Evolutionary conservation across 2,888 invertebrate genomes (phyloP), one percentile per base, ranked within the genome.

Genomic region (Pristionchus mayeri): DNA sequence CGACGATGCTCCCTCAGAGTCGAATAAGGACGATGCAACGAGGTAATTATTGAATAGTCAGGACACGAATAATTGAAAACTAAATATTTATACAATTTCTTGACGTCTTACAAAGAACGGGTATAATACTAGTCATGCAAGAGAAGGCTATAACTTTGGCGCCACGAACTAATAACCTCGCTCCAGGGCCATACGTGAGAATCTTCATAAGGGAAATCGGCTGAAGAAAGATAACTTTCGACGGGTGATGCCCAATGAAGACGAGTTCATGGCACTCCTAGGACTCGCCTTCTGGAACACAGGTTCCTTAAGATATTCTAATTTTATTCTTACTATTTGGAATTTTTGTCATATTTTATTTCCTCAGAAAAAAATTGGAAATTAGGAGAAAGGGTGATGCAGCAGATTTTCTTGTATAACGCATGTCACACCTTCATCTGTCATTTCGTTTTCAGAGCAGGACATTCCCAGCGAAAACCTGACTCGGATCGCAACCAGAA

Each of bases 281-380:
- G 76, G 76, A 21, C 48, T 76, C 30, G 76, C 76, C 3, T 76
- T 76, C 48, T 76, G 76, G 76, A 76, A 24, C 18, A 76, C 48
- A 48, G 76, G 76, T 76, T 71, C n/a, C 11, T 4, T 9, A 11
- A 67, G 16, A 40, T 37, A 40, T 71, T 37, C 7, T 2, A 9
- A n/a, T n/a, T n/a, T n/a, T n/a, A n/a, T n/a, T n/a, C n/a, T n/a
- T n/a, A n/a, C n/a, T n/a, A n/a, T n/a, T n/a, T n/a, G n/a, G n/a
- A n/a, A n/a, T n/a, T n/a, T n/a, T n/a, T n/a, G n/a, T n/a, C n/a
- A n/a, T n/a, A n/a, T n/a, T n/a, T n/a, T n/a, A n/a, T n/a, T n/a
- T n/a, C n/a, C n/a, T n/a, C n/a, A n/a, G n/a, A n/a, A n/a, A n/a
- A n/a, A n/a, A n/a, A n/a, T n/a, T n/a, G n/a, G n/a, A n/a, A n/a